phyloP scores from a whole-genome alignment of 2,888 invertebrate genomes.

The Axea sp. region DNA sequence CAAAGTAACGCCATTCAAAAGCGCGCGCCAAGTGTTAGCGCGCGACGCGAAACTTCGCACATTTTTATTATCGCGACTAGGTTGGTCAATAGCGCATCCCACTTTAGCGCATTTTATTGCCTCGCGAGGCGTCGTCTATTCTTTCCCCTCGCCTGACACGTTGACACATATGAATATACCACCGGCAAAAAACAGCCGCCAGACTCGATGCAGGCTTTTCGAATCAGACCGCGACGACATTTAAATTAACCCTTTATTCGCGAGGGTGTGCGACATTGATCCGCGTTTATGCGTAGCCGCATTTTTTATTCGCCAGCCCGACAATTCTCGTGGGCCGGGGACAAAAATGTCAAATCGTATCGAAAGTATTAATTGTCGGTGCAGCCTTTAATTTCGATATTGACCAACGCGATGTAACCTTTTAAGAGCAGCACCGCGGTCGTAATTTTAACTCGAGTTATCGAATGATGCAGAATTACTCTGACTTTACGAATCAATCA shows the following conservation, averaged over 20 bases:
- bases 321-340: no score
- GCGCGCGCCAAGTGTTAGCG: conserved; percentile 37
- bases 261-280: neutral
- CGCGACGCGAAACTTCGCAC: conserved; percentile 41
- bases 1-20: conserved; percentile 50
- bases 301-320: no score
- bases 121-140: conserved; percentile 46
- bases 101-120: conserved; percentile 43
- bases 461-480: no score
- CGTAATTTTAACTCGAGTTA: no score
- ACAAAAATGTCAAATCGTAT: no score
- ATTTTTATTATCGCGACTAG: conserved; percentile 42
- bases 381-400: no score
- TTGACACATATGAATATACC: conserved; percentile 53
- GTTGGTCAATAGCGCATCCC: conserved; percentile 53
- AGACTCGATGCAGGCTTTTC: conserved; percentile 11
- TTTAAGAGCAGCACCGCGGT: no score
- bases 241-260: conserved; percentile 35
- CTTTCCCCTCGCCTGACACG: conserved; percentile 39
- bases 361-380: no score
- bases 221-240: conserved; percentile 11
- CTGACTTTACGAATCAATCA: no score
- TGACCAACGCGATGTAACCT: no score
- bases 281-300: no score
- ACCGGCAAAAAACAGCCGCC: conserved; percentile 16